Percentiles rank a stretch among this genome's conserved stretches.
Conservation (phyloP, 2,888 invertebrate genomes). For the Pogonocherus hispidulus region DNA sequence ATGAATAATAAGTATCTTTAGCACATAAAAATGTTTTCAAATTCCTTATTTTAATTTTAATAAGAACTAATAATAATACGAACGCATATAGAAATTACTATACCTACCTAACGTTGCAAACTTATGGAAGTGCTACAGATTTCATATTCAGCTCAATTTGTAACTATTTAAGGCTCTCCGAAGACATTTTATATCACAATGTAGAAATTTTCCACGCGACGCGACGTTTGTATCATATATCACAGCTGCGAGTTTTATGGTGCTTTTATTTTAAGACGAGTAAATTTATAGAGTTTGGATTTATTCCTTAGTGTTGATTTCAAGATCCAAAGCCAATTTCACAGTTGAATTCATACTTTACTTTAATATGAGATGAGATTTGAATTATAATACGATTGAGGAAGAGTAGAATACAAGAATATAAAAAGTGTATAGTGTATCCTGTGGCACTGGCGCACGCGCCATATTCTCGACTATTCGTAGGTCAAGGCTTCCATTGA, state of each 20-base stretch:
- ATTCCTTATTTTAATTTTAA: too few relatives aligned
- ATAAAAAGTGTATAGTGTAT: neutral
- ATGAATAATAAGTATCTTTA: too few relatives aligned
- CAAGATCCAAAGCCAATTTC: neutral
- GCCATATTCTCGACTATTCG: neutral
- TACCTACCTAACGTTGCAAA: too few relatives aligned
- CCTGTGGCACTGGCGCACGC: neutral
- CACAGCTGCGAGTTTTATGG: neutral
- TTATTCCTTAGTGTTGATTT: neutral
- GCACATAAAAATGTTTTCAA: too few relatives aligned
- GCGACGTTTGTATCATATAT: neutral
- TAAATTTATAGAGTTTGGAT: neutral
- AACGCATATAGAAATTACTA: too few relatives aligned
- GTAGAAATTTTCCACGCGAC: neutral
- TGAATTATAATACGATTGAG: neutral
- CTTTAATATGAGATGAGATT: neutral
- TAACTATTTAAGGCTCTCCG: neutral
- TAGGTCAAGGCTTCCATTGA: too few relatives aligned
- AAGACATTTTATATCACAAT: neutral
- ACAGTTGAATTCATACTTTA: neutral
- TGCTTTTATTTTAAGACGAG: neutral
- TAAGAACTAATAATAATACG: too few relatives aligned
- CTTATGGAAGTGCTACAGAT: too few relatives aligned
- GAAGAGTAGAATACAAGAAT: neutral
- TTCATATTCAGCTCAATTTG: neutral